Conservation (phyloP, 2,888 invertebrate genomes). For the Palloptera scutellata region DNA sequence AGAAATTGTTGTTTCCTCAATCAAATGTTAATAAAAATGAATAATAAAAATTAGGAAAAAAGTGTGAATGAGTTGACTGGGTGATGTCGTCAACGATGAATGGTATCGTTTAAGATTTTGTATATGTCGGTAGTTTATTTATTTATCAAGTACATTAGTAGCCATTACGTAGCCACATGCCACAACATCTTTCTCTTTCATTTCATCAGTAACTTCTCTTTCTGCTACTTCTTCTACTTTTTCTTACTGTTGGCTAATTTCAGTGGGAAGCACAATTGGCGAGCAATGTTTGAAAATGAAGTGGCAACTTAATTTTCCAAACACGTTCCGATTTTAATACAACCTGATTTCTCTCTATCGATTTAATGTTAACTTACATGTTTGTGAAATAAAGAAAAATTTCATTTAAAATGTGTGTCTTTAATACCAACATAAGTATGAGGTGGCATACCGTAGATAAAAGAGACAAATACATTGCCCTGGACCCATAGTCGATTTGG, state of each 20-base stretch:
- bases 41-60: background rate
- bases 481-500: no score
- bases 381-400: background rate
- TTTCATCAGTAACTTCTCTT: no score
- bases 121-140: background rate
- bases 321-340: constrained; percentile 44
- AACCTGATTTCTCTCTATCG: constrained; percentile 47
- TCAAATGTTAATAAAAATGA: constrained; percentile 37
- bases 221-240: no score
- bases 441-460: background rate
- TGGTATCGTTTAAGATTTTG: background rate
- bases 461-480: constrained; percentile 1
- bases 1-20: constrained; percentile 41
- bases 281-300: background rate
- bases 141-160: background rate
- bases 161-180: no score
- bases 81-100: no score
- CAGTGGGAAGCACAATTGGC: background rate
- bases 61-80: background rate
- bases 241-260: no score
- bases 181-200: no score
- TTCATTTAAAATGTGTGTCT: background rate
- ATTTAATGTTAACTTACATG: background rate
- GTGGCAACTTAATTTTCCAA: constrained; percentile 39
- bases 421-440: background rate